These are phyloP conservation scores for Tridacna crocea DNA, from an alignment of 2,888 invertebrate species.

Conservation along the genomic window DNA sequence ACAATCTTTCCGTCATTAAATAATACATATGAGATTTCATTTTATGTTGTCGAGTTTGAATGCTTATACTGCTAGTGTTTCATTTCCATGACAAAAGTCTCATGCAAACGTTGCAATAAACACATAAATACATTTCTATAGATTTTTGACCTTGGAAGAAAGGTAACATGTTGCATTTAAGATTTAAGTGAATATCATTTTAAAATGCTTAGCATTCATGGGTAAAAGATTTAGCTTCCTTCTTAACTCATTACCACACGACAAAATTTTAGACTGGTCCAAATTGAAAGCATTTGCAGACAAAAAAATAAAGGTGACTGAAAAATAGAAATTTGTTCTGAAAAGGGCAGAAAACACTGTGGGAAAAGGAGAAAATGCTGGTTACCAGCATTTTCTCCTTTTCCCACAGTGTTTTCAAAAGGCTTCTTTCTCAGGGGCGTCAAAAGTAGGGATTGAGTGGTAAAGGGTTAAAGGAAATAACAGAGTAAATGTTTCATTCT, in stretches of 20 bases:
- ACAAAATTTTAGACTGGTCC: too few species aligned
- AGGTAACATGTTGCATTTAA: constrained; percentile 27
- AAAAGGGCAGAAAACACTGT: too few species aligned
- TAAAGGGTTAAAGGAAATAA: constrained; percentile 3
- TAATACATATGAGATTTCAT: constrained; percentile 12
- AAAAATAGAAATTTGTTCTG: too few species aligned
- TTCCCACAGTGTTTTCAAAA: too few species aligned
- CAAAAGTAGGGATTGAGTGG: too few species aligned
- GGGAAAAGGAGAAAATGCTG: too few species aligned
- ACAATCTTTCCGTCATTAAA: constrained; percentile 18
- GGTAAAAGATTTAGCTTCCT: constrained; percentile 4
- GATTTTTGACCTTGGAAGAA: constrained; percentile 4
- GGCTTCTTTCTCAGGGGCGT: too few species aligned
- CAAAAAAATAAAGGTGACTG: too few species aligned
- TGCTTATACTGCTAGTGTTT: constrained; percentile 10
- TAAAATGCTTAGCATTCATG: constrained; percentile 22
- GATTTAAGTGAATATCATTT: constrained; percentile 20
- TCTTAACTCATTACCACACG: too few species aligned
- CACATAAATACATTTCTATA: background rate
- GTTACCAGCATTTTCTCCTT: too few species aligned
- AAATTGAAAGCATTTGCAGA: too few species aligned
- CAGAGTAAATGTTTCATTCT: constrained; percentile 10
- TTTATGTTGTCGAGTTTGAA: background rate
- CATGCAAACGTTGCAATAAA: constrained; percentile 24
- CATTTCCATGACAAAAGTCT: constrained; percentile 23